These are phyloP conservation scores for Cryptocephalus moraei DNA, from an alignment of 2,888 invertebrate species.

Conservation along the genomic window DNA sequence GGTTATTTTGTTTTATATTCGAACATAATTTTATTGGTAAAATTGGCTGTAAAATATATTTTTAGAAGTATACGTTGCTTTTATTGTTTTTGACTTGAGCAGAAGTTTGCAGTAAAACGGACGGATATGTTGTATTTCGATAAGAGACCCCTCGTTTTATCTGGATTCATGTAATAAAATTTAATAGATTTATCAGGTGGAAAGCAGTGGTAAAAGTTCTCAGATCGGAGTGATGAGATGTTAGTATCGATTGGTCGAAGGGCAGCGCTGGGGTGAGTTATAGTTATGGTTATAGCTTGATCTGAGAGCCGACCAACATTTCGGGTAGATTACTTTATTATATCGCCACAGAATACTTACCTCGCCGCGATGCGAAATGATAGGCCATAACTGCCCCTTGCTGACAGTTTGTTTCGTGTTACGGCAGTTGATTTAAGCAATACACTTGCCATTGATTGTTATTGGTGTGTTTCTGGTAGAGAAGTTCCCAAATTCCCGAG, in stretches of 20 bases:
- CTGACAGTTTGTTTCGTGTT: conserved; percentile 36
- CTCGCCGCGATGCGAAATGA: conserved; percentile 37
- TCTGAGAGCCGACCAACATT: conserved; percentile 33
- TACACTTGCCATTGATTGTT: conserved; percentile 32
- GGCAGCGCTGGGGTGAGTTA: conserved; percentile 33
- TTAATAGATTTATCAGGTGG: conserved; percentile 39
- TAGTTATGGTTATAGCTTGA: conserved; percentile 38
- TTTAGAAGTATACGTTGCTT: too few species aligned
- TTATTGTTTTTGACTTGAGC: too few species aligned
- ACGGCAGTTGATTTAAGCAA: conserved; percentile 36
- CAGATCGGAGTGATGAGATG: conserved; percentile 20
- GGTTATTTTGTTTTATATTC: too few species aligned
- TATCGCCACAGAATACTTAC: conserved; percentile 33
- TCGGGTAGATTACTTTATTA: conserved; percentile 38
- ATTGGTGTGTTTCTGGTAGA: conserved; percentile 21
- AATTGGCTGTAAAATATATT: too few species aligned
- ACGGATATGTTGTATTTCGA: too few species aligned
- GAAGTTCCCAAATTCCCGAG: conserved; percentile 2
- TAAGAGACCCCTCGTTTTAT: too few species aligned
- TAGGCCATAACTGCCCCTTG: conserved; percentile 35
- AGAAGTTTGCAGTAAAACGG: too few species aligned
- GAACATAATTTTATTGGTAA: too few species aligned
- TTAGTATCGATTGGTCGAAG: conserved; percentile 21
- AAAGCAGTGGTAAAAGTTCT: conserved; percentile 28
- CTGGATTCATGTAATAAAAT: conserved; percentile 1